Conservation (phyloP, 2,888 invertebrate genomes). For the Coelogynopora nodosa region DNA sequence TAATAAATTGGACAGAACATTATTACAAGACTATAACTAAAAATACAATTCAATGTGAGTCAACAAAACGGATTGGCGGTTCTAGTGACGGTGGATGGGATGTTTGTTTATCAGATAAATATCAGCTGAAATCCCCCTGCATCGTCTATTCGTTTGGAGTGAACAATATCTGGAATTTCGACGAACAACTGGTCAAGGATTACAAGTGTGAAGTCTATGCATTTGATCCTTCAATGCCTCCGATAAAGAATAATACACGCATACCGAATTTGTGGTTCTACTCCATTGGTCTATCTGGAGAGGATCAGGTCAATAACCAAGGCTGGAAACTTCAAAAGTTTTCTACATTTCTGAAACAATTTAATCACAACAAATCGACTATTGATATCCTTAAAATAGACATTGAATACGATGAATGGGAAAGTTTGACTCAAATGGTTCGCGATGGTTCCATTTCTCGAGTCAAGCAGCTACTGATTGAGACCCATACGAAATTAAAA, state of each 20-base stretch:
- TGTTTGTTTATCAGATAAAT: slow-evolving; percentile 52
- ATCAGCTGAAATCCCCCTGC: slow-evolving; percentile 49
- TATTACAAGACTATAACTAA: slow-evolving; percentile 32
- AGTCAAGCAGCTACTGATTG: slow-evolving; percentile 55
- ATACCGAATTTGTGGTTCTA: slow-evolving; percentile 1
- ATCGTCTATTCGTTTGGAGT: slow-evolving; percentile 54
- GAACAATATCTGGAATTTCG: slow-evolving; percentile 25
- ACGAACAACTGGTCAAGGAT: neutral
- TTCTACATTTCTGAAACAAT: neutral
- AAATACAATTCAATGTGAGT: slow-evolving; percentile 4
- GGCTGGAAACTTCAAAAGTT: slow-evolving; percentile 19
- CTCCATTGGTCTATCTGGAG: neutral
- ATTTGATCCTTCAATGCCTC: slow-evolving; percentile 7
- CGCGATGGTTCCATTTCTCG: slow-evolving; percentile 50
- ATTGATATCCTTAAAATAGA: slow-evolving; percentile 61
- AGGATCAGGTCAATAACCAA: neutral
- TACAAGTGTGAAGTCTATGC: neutral
- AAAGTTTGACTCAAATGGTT: slow-evolving; percentile 51
- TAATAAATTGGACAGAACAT: too few species aligned
- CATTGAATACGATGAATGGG: slow-evolving; percentile 60
- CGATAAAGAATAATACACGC: neutral
- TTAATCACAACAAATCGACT: slow-evolving; percentile 22
- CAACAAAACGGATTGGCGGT: neutral
- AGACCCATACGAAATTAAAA: slow-evolving; percentile 54
- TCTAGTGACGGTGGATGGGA: slow-evolving; percentile 56